Evolutionary conservation across 1,140 invertebrate species (phyloP).

Genomic region (Hetaerina americana): DNA sequence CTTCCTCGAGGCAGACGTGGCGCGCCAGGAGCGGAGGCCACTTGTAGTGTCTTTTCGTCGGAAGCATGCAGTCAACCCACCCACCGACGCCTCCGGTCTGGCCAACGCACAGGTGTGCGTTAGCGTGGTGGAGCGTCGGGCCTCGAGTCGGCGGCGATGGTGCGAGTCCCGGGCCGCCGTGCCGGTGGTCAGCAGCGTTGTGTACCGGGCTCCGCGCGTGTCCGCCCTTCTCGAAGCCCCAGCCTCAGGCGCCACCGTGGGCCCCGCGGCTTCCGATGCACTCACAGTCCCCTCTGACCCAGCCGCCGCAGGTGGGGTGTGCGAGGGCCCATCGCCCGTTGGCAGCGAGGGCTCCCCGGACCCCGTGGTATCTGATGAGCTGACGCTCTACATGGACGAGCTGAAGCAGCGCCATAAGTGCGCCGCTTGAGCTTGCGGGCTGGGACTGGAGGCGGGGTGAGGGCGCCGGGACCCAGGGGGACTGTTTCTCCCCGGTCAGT

Average conservation of each 20-base stretch:
- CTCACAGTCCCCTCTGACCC: no score
- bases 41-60: constrained; percentile 2
- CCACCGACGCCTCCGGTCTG: neutral
- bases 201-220: neutral
- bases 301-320: no score
- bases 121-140: neutral
- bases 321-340: no score
- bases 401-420: neutral
- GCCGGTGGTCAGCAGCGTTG: neutral
- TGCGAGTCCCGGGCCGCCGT: neutral
- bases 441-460: no score
- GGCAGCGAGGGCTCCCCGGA: no score
- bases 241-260: no score
- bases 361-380: neutral
- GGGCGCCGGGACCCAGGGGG: no score
- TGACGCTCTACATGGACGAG: neutral
- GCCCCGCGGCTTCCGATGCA: no score
- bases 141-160: neutral
- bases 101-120: neutral
- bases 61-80: neutral
- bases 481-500: no score
- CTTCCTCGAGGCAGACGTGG: constrained; percentile 2
- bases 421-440: no score
- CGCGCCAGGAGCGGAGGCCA: neutral
- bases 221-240: no score